Percentiles rank a stretch among this genome's conserved stretches.
These are phyloP conservation scores for Gari tellinella DNA, from an alignment of 2,888 invertebrate genomes.

Conservation along the genomic window DNA sequence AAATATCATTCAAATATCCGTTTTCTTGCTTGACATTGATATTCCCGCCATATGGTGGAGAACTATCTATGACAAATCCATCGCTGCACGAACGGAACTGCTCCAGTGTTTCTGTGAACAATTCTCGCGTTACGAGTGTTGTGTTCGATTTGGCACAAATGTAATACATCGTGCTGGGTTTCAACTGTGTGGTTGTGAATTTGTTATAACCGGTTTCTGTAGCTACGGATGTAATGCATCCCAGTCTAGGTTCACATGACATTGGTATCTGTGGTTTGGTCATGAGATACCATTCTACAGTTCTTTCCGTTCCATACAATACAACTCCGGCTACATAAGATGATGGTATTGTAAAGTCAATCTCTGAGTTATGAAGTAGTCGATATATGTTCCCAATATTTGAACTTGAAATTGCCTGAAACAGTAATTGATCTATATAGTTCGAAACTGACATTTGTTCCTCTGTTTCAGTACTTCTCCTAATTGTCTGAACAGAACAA, in stretches of 20 bases:
- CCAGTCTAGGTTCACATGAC: not conserved
- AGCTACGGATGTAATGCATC: conserved; percentile 20
- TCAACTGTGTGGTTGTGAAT: conserved; percentile 3
- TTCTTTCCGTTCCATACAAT: conserved; percentile 18
- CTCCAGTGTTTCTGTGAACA: conserved; percentile 17
- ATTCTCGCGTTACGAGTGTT: conserved; percentile 11
- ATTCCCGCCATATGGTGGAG: conserved; percentile 19
- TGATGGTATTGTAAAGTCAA: conserved; percentile 30
- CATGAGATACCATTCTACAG: conserved; percentile 44
- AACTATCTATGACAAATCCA: conserved; percentile 38
- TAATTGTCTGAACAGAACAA: too few species aligned
- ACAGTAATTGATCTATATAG: too few species aligned
- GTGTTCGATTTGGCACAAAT: conserved; percentile 33
- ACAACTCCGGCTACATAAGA: conserved; percentile 26
- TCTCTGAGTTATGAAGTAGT: conserved; percentile 26
- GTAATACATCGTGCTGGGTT: conserved; percentile 17
- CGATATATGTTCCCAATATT: too few species aligned
- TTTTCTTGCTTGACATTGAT: conserved; percentile 16
- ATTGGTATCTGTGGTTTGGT: conserved; percentile 10
- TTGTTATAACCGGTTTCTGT: conserved; percentile 4
- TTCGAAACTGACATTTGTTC: too few species aligned
- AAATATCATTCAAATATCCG: conserved; percentile 23
- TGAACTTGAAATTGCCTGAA: too few species aligned
- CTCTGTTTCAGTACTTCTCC: too few species aligned
- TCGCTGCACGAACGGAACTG: conserved; percentile 35